These are phyloP conservation scores for Nephrotoma guestfalica DNA, from an alignment of 2,888 invertebrate species.

Conservation along the genomic window DNA sequence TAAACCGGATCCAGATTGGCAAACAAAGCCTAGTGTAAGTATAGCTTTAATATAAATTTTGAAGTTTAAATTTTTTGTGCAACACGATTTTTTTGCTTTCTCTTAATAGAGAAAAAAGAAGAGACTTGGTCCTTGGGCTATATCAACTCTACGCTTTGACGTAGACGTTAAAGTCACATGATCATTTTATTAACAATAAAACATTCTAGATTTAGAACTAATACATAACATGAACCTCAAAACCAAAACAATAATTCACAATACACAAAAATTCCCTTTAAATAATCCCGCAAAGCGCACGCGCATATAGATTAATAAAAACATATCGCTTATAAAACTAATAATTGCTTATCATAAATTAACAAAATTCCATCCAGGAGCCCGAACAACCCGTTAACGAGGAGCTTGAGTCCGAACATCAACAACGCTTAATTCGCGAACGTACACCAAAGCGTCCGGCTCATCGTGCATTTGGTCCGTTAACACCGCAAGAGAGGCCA, in stretches of 20 bases:
- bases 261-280: background rate
- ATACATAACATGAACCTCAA: background rate
- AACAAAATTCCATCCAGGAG: background rate
- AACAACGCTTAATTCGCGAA: constrained; percentile 35
- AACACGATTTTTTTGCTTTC: background rate
- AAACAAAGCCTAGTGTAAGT: background rate
- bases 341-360: background rate
- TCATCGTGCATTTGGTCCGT: constrained; percentile 37
- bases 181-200: background rate
- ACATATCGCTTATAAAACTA: background rate
- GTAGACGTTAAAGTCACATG: background rate
- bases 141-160: background rate
- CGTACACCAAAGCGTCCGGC: constrained; percentile 34
- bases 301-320: background rate
- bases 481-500: constrained; percentile 50
- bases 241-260: background rate
- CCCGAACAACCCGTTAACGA: constrained; percentile 19
- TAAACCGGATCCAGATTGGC: background rate
- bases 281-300: background rate
- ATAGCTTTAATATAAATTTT: background rate
- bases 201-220: background rate
- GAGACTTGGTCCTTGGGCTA: background rate
- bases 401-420: constrained; percentile 35
- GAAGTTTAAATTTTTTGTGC: background rate
- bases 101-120: background rate